phyloP scores from a whole-genome alignment of 2,888 invertebrate genomes.

The Cabera pusaria region DNA sequence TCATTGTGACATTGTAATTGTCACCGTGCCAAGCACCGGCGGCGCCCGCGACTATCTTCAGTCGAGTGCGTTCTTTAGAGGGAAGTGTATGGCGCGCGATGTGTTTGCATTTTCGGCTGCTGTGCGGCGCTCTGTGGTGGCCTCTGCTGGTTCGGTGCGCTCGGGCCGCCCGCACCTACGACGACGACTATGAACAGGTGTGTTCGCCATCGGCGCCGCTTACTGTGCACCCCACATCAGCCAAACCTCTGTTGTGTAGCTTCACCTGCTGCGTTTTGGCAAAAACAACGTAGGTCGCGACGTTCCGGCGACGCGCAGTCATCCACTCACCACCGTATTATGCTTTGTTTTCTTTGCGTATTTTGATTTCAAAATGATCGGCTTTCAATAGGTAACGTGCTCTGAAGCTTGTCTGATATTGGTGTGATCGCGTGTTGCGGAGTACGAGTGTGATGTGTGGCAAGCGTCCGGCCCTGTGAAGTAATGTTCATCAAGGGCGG shows the following conservation, averaged over 20 bases:
- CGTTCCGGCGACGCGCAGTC: conserved; percentile 57
- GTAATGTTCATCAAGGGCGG: conserved; percentile 81
- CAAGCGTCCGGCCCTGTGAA: conserved; percentile 61
- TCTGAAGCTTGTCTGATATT: conserved; percentile 61
- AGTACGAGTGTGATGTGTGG: conserved; percentile 69
- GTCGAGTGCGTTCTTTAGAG: conserved; percentile 77
- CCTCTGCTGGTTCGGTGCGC: conserved; percentile 74
- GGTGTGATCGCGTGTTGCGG: conserved; percentile 50
- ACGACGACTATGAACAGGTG: conserved; percentile 81
- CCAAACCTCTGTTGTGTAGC: conserved; percentile 59
- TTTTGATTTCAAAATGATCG: conserved; percentile 50
- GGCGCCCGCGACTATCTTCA: conserved; percentile 75
- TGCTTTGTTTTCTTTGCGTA: conserved; percentile 59
- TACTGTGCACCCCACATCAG: conserved; percentile 58
- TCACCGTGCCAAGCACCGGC: conserved; percentile 73
- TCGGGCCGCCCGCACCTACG: conserved; percentile 66
- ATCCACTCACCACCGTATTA: conserved; percentile 68
- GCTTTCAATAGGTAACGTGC: conserved; percentile 66
- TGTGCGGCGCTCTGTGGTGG: conserved; percentile 81
- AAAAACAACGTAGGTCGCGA: conserved; percentile 48
- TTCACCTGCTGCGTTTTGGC: conserved; percentile 64
- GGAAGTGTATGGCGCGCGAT: conserved; percentile 80
- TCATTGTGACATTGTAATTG: conserved; percentile 49
- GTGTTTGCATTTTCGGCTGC: conserved; percentile 79
- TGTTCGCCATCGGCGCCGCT: conserved; percentile 54